These are phyloP conservation scores for Nannobrachium achirus DNA, from an alignment of 2,113 vertebrate species.

Conservation along the genomic window DNA sequence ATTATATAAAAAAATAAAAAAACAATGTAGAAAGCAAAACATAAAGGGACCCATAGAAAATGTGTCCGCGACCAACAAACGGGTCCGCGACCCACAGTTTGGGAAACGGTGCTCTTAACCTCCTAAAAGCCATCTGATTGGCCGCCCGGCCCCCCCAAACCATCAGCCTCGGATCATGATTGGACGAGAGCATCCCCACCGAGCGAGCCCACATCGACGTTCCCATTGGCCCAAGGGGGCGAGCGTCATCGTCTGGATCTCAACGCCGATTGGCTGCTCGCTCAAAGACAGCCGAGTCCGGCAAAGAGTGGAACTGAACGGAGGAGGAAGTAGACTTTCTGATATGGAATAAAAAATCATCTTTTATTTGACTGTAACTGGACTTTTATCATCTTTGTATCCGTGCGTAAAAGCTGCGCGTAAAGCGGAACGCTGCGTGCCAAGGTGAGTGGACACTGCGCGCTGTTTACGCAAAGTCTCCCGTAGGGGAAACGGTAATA, in stretches of 20 bases:
- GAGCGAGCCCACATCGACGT: accelerated
- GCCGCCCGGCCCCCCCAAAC: too few species aligned
- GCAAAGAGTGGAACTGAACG: slow-evolving; percentile 63
- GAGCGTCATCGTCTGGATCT: accelerated
- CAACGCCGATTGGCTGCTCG: slow-evolving; percentile 53
- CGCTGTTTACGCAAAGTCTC: not conserved
- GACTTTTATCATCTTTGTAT: not conserved
- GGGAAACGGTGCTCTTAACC: not conserved
- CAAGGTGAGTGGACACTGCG: slow-evolving; percentile 39
- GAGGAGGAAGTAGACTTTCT: slow-evolving; percentile 66
- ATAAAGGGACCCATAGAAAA: too few species aligned
- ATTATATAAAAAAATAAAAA: too few species aligned
- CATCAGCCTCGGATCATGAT: slow-evolving; percentile 13
- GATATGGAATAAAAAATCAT: slow-evolving; percentile 43
- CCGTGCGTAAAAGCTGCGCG: not conserved
- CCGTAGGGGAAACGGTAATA: not conserved
- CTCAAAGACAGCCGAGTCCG: slow-evolving; percentile 57
- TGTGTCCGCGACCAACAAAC: too few species aligned
- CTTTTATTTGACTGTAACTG: not conserved
- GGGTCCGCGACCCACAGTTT: too few species aligned
- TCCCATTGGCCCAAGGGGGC: slow-evolving; percentile 56
- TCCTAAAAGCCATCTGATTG: not conserved
- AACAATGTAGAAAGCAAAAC: too few species aligned
- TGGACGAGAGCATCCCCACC: slow-evolving; percentile 9
- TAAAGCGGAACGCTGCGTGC: slow-evolving; percentile 1